These are phyloP conservation scores for Drosophila micromelanica DNA, from an alignment of 1,140 invertebrate genomes.

Conservation along the genomic window DNA sequence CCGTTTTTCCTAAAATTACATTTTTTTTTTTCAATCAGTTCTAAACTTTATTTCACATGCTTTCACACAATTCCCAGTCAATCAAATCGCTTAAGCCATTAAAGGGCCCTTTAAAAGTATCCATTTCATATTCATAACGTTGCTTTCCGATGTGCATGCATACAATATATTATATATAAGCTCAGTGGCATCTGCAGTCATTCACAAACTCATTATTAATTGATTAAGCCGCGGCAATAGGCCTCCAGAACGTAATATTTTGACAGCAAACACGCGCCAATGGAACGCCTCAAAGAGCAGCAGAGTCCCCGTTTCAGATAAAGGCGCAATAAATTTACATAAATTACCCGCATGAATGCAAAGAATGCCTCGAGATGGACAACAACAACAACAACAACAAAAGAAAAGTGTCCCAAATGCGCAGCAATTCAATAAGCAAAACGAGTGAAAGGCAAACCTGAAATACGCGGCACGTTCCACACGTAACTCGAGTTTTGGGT, in stretches of 20 bases:
- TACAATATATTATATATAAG: not conserved
- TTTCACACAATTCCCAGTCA: not conserved
- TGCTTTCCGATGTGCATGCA: not conserved
- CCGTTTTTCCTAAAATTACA: too few relatives aligned
- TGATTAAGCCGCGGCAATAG: conserved; percentile 53
- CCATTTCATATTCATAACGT: conserved; percentile 46
- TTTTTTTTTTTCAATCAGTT: not conserved
- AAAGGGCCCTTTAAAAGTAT: conserved; percentile 1
- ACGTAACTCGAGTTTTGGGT: conserved; percentile 51
- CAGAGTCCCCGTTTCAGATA: conserved; percentile 49
- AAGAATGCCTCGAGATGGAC: conserved; percentile 37
- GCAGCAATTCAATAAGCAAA: conserved; percentile 66
- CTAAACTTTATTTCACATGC: not conserved
- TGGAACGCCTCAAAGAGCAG: conserved; percentile 18
- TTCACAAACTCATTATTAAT: conserved; percentile 60
- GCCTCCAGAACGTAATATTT: conserved; percentile 52
- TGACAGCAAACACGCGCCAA: conserved; percentile 72
- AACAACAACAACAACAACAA: conserved; percentile 3
- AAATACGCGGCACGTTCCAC: conserved; percentile 75
- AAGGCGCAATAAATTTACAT: conserved; percentile 80
- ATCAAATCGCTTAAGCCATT: not conserved
- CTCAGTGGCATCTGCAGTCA: conserved; percentile 17
- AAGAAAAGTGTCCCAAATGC: conserved; percentile 74
- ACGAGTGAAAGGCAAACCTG: conserved; percentile 70
- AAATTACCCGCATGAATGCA: conserved; percentile 80